A percentile compares a stretch with the other conserved stretches of the same genome.
Evolutionary conservation across 2,888 invertebrate species (phyloP).

Genomic region (Ectropis crepuscularia): DNA sequence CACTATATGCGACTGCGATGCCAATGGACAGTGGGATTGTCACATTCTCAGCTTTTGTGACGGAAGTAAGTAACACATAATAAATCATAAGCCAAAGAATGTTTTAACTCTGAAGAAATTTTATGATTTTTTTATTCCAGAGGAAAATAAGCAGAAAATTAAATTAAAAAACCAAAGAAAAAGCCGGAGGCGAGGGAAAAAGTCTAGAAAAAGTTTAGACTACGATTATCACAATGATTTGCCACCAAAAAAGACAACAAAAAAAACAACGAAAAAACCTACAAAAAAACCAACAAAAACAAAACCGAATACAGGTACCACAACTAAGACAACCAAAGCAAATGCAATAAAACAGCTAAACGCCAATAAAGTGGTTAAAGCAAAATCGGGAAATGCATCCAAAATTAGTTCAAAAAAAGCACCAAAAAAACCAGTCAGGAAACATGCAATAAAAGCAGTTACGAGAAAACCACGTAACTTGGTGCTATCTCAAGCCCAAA

Average conservation of each 20-base stretch:
- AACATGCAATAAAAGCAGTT: neutral
- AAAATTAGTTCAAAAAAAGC: slow-evolving; percentile 27
- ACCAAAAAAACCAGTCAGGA: slow-evolving; percentile 1
- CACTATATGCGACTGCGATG: slow-evolving; percentile 72
- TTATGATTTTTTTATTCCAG: slow-evolving; percentile 25
- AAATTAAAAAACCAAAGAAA: slow-evolving; percentile 17
- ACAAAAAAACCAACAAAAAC: neutral
- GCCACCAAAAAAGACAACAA: neutral
- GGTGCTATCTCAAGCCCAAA: slow-evolving; percentile 1
- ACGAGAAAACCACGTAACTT: neutral
- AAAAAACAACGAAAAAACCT: slow-evolving; percentile 4
- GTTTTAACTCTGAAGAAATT: neutral
- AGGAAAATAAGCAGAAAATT: slow-evolving; percentile 27
- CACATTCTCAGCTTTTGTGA: slow-evolving; percentile 71
- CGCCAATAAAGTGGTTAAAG: slow-evolving; percentile 13
- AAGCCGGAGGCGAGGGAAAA: slow-evolving; percentile 1
- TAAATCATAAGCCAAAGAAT: neutral
- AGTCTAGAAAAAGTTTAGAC: slow-evolving; percentile 1
- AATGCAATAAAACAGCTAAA: slow-evolving; percentile 9
- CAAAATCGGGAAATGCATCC: slow-evolving; percentile 21
- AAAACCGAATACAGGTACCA: slow-evolving; percentile 18
- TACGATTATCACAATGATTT: slow-evolving; percentile 1
- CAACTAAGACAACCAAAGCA: neutral
- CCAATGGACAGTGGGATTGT: slow-evolving; percentile 70
- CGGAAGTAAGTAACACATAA: slow-evolving; percentile 54